Base-by-base conservation (phyloP, 2,113 vertebrate species). In the Odontesthes bonariensis region DNA sequence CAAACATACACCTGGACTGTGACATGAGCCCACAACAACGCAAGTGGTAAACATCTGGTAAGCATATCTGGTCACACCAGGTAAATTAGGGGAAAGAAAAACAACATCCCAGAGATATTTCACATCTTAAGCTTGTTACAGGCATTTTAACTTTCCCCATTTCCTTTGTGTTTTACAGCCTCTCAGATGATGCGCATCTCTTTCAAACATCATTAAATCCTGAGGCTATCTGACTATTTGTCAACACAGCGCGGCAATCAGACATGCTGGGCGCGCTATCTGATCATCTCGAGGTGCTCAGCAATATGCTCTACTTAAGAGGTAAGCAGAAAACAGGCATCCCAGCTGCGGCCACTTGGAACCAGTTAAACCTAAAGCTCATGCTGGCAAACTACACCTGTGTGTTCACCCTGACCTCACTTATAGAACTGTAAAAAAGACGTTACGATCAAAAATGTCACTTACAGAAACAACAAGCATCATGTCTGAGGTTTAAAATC, bases 181-280 rank as follows among this genome's bases (percentile, higher is more conserved):
- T 55, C 51, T 77, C 17, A 3, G 1, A 12, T 51, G 59, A 61
- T 23, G 58, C 1, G 2, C 12, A 44, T 64, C n/a, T 77, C 51
- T 55, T 75, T 60, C 27, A 65, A 79, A 54, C 47, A 27, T n/a
- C 0, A 14, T 53, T 79, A 63, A 80, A 74, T 71, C 75, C 62
- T 11, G 38, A 75, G 65, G 62, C 61, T 40, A 31, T 75, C 23
- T 59, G 49, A 17, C 35, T 73, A 70, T 84, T 75, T 79, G 69
- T 89, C 81, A 83, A 73, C 75, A 88, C 77, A 89, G 68, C 81
- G 67, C 55, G 59, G 56, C 52, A 56, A 53, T 33, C 47, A 88
- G 57, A 61, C 63, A 60, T 54, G 60, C 17, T 47, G 67, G 67
- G 42, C 27, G 54, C 64, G 70, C 65, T 79, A 84, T 80, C 74